phyloP scores from a whole-genome alignment of 2,888 invertebrate genomes.

The Unio pictorum region DNA sequence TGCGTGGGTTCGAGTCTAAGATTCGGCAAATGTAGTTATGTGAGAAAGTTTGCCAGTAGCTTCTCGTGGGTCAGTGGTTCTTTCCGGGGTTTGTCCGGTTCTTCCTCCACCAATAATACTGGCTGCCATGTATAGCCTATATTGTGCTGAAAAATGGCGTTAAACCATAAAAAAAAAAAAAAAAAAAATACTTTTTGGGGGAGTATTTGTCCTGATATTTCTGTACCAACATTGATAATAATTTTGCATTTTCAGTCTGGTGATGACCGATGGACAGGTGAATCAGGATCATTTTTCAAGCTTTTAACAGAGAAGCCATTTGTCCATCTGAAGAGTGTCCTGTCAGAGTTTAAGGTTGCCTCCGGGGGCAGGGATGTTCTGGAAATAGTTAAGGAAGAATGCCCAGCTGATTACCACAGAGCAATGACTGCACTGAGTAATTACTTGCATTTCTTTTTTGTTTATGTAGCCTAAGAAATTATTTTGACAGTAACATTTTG shows the following conservation, averaged over 20 bases:
- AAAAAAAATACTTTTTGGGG: no score
- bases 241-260: constrained; percentile 41
- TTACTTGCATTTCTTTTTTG: constrained; percentile 8
- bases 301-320: constrained; percentile 45
- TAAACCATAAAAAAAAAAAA: no score
- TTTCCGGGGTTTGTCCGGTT: no score
- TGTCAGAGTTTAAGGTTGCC: constrained; percentile 44
- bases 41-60: no score
- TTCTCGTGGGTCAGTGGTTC: no score
- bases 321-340: constrained; percentile 44
- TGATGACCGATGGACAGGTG: constrained; percentile 55
- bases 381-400: constrained; percentile 50
- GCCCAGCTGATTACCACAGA: constrained; percentile 46
- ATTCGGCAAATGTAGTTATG: no score
- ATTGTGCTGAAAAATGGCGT: no score
- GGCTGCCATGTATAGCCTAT: no score
- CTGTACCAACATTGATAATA: background rate
- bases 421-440: constrained; percentile 45
- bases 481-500: background rate
- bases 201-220: no score
- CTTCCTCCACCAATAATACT: no score
- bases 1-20: no score
- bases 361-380: constrained; percentile 44
- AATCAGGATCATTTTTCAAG: constrained; percentile 50
- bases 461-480: background rate